These are phyloP conservation scores for Cephalotes varians DNA, from an alignment of 2,888 invertebrate genomes.

Conservation along the genomic window DNA sequence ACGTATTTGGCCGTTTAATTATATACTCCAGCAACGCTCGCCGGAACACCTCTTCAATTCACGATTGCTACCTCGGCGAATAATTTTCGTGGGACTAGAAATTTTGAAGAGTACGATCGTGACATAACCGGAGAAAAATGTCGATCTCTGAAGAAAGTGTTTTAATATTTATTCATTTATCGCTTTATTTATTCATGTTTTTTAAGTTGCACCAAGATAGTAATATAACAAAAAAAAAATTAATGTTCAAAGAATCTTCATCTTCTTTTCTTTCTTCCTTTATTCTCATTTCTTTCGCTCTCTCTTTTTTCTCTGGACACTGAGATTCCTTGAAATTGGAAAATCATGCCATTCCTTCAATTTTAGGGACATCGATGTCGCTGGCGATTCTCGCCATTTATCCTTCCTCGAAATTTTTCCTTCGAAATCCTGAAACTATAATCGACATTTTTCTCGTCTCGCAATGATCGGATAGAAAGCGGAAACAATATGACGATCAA, in stretches of 20 bases:
- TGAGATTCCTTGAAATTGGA: not conserved
- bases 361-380: constrained; percentile 8
- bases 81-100: constrained; percentile 81
- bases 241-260: not conserved
- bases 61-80: constrained; percentile 69
- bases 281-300: not conserved
- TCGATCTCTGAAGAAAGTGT: constrained; percentile 42
- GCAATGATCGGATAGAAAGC: constrained; percentile 56
- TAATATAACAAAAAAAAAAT: not conserved
- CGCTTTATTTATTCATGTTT: constrained; percentile 4
- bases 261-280: not conserved
- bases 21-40: constrained; percentile 71
- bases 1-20: constrained; percentile 79
- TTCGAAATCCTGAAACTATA: not conserved
- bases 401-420: constrained; percentile 3
- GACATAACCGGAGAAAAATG: constrained; percentile 67
- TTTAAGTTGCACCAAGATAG: constrained; percentile 35
- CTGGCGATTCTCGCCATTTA: not conserved
- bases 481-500: constrained; percentile 58
- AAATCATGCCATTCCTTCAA: constrained; percentile 2
- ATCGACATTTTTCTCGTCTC: constrained; percentile 59
- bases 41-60: constrained; percentile 56
- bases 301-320: not conserved
- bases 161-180: constrained; percentile 10
- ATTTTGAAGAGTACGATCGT: constrained; percentile 78